These are phyloP conservation scores for Zygogramma bicolorata DNA, from an alignment of 2,888 invertebrate species.

Conservation along the genomic window DNA sequence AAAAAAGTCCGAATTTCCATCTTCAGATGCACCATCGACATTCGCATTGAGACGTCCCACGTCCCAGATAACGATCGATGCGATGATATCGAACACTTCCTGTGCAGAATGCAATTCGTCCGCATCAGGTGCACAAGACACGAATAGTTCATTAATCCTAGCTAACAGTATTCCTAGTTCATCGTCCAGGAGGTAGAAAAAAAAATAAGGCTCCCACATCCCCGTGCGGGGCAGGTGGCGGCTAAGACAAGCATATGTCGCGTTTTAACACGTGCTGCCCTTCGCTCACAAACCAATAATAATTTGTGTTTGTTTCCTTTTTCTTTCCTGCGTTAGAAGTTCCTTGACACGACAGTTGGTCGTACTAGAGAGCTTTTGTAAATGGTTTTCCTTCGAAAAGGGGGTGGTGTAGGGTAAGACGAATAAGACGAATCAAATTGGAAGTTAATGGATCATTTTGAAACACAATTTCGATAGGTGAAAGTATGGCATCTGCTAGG, in stretches of 20 bases:
- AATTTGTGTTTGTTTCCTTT: constrained; percentile 12
- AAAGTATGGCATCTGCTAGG: no score
- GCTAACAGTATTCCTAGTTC: constrained; percentile 55
- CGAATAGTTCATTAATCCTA: constrained; percentile 52
- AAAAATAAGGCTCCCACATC: constrained; percentile 51
- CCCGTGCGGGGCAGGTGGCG: constrained; percentile 49
- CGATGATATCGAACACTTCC: not conserved
- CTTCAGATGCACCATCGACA: no score
- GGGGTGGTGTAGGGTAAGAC: no score
- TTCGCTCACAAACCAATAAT: constrained; percentile 3
- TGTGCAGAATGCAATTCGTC: constrained; percentile 6
- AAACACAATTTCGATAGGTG: no score
- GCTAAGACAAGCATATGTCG: constrained; percentile 39
- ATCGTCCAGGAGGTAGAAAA: constrained; percentile 52
- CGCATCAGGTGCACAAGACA: constrained; percentile 33
- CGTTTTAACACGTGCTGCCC: constrained; percentile 19
- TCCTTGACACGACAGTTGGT: constrained; percentile 19
- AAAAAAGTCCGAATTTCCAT: no score
- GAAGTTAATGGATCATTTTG: no score
- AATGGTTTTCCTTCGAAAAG: constrained; percentile 13
- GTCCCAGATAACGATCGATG: not conserved
- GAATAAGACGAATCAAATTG: no score
- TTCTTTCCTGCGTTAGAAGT: constrained; percentile 14
- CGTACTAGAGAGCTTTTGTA: not conserved
- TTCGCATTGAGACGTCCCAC: no score